These are phyloP conservation scores for Bryconaethiops microstoma DNA, from an alignment of 2,797 vertebrate genomes.

Conservation along the genomic window DNA sequence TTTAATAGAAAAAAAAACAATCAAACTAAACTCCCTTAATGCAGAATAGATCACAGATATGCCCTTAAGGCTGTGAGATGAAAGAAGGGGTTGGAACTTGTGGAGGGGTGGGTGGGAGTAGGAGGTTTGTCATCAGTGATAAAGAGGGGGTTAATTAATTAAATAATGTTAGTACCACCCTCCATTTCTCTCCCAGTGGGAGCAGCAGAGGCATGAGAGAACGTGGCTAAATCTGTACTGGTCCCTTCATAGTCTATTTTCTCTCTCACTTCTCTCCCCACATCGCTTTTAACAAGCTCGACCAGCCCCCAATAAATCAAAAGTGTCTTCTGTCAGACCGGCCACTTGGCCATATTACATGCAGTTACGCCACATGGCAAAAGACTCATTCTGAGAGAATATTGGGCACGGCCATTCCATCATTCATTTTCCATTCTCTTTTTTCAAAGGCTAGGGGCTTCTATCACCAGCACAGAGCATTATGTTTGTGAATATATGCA, in stretches of 20 bases:
- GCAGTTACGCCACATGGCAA: constrained; percentile 82
- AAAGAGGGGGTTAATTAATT: constrained; percentile 64
- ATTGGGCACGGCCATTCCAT: constrained; percentile 71
- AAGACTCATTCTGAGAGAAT: constrained; percentile 82
- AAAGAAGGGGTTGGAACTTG: background rate
- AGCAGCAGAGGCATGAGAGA: background rate
- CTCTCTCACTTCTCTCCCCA: constrained; percentile 73
- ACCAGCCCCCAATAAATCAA: constrained; percentile 85
- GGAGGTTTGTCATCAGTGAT: constrained; percentile 15
- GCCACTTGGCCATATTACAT: constrained; percentile 88
- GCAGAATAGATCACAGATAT: constrained; percentile 64
- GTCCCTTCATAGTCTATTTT: constrained; percentile 85
- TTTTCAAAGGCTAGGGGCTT: constrained; percentile 68
- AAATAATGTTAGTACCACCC: constrained; percentile 71
- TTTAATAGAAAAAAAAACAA: background rate
- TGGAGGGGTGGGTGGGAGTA: background rate
- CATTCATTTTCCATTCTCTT: constrained; percentile 78
- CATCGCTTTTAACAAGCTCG: constrained; percentile 86
- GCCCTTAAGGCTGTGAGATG: constrained; percentile 27
- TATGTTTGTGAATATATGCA: constrained; percentile 42
- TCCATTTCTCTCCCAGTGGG: constrained; percentile 70
- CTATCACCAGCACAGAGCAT: background rate
- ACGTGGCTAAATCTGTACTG: constrained; percentile 72
- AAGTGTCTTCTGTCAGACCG: constrained; percentile 85
- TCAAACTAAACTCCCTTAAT: constrained; percentile 36